Base-by-base conservation (phyloP, 1,140 invertebrate species). In the Anastrepha obliqua region DNA sequence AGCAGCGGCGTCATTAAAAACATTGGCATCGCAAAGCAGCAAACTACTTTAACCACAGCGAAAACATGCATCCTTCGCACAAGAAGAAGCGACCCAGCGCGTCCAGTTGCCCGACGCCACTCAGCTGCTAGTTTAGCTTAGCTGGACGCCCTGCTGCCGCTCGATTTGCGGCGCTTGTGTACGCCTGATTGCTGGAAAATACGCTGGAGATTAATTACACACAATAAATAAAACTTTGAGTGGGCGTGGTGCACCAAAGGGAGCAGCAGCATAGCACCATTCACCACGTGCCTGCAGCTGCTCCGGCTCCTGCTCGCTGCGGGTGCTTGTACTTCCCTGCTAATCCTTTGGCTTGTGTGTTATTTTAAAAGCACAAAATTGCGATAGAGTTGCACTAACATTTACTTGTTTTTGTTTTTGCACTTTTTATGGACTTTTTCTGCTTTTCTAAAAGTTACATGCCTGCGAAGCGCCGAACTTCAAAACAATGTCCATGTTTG, bases 221-320 rank as follows among this genome's bases (percentile, higher is more conserved):
- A 87, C 67, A 87, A 74, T 65, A 87, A 87, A 67, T 87, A 62
- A 74, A 87, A 87, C 42, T 87, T 87, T 51, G 74, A 2, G 74
- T 51, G 8, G 74, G 74, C 47, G 74, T 55, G 67, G 67, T 51
- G 47, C 39, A n/a, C n/a, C 47, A 55, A 29, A 55, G 74, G 74
- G 74, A n/a, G n/a, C n/a, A 13, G n/a, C 17, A 81, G n/a, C 60
- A 62, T 5, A 15, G 13, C n/a, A 29, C 29, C 29, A 29, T 29
- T 29, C 47, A 55, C 74, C 15, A 55, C 6, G 11, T 62, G 60
- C n/a, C 4, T 9, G 15, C 60, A 13, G 51, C 51, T 55, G 51
- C 51, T 8, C 51, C 11, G 51, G 51, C 51, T 8, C 6, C 51
- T 55, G 51, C 6, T 29, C 51, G 51, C 51, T 55, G 11, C 51